A percentile compares a stretch with the other conserved stretches of the same genome.
Evolutionary conservation across 1,140 invertebrate genomes (phyloP).

Genomic region (Bombus cullumanus): DNA sequence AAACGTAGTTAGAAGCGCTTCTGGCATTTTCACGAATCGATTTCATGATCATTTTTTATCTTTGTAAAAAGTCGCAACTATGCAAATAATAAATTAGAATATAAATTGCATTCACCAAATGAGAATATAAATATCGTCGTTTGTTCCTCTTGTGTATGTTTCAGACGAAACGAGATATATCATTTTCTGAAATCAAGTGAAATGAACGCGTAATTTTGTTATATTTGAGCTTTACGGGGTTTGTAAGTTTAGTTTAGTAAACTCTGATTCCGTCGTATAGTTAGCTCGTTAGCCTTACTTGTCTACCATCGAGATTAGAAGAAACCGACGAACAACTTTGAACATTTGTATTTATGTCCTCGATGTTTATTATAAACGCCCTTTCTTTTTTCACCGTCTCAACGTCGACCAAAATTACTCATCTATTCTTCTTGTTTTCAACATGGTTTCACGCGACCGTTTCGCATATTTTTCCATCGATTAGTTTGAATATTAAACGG

Average conservation of each 20-base stretch:
- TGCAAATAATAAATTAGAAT: constrained; percentile 15
- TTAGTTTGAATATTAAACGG: not conserved
- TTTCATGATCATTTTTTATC: not conserved
- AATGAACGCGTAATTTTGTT: not conserved
- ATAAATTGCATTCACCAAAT: constrained; percentile 11
- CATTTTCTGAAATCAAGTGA: too few relatives aligned
- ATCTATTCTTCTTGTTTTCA: not conserved
- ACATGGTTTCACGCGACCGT: too few relatives aligned
- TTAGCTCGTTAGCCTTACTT: constrained; percentile 69
- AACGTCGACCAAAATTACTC: not conserved
- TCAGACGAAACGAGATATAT: not conserved
- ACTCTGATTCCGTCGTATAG: constrained; percentile 58
- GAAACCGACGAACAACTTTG: not conserved
- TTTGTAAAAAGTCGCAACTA: not conserved
- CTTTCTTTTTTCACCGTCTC: not conserved
- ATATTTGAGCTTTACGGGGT: not conserved
- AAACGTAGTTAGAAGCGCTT: not conserved
- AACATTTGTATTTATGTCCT: constrained; percentile 7
- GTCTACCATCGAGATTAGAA: constrained; percentile 62
- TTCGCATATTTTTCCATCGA: constrained; percentile 5
- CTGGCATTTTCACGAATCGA: not conserved
- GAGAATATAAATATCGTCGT: not conserved
- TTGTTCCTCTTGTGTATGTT: not conserved
- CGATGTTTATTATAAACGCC: not conserved
- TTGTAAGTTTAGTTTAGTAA: constrained; percentile 55